phyloP scores from a whole-genome alignment of 2,113 vertebrate species.

The Catharus bicknelli region DNA sequence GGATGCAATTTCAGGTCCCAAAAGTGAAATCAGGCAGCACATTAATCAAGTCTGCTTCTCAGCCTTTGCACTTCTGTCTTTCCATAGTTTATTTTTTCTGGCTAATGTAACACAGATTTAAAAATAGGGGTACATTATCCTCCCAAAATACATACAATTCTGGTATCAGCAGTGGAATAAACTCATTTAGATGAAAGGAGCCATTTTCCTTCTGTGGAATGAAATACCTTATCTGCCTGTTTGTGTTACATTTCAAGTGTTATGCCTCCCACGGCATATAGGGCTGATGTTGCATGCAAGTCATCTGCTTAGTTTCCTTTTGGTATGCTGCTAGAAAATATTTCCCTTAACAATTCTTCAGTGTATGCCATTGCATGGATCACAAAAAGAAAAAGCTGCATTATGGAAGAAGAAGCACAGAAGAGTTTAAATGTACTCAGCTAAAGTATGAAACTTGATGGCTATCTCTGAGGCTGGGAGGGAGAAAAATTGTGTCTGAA shows the following conservation, averaged over 20 bases:
- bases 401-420: neutral
- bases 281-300: slow-evolving; percentile 40
- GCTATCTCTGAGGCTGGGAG: neutral
- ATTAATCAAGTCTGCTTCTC: slow-evolving; percentile 61
- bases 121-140: slow-evolving; percentile 4
- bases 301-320: slow-evolving; percentile 36
- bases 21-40: slow-evolving; percentile 64
- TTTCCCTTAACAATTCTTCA: slow-evolving; percentile 21
- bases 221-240: slow-evolving; percentile 44
- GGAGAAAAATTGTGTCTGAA: neutral
- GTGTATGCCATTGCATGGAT: neutral
- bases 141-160: slow-evolving; percentile 4
- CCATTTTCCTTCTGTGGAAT: slow-evolving; percentile 25
- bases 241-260: slow-evolving; percentile 33
- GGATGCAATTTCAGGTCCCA: slow-evolving; percentile 58
- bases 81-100: slow-evolving; percentile 46
- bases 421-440: neutral
- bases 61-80: neutral
- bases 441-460: neutral
- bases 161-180: slow-evolving; percentile 25
- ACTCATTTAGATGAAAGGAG: slow-evolving; percentile 59
- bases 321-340: slow-evolving; percentile 32
- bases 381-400: neutral
- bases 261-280: slow-evolving; percentile 1
- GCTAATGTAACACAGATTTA: slow-evolving; percentile 16